phyloP scores from a whole-genome alignment of 2,797 vertebrate genomes.

The Toxotes lorentzi region DNA sequence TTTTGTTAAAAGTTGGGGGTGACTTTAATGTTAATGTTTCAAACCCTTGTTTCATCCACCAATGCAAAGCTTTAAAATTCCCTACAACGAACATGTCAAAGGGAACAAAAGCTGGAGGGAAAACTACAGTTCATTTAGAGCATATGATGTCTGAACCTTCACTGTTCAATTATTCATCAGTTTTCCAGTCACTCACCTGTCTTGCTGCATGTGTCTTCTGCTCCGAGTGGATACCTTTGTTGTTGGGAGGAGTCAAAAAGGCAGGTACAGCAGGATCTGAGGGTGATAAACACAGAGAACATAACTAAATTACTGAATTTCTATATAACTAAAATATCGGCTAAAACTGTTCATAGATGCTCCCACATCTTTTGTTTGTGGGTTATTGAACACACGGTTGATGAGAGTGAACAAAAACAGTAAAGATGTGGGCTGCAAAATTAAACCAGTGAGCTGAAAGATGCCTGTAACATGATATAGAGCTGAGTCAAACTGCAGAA shows the following conservation, averaged over 20 bases:
- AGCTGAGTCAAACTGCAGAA: too few relatives aligned
- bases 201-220: constrained; percentile 60
- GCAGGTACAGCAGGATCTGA: constrained; percentile 77
- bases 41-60: background rate
- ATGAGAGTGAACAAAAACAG: too few relatives aligned
- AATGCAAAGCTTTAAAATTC: background rate
- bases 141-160: background rate
- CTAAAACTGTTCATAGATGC: background rate
- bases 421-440: too few relatives aligned
- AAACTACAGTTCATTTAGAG: background rate
- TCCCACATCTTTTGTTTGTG: background rate
- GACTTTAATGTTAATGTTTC: background rate
- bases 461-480: background rate
- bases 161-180: background rate
- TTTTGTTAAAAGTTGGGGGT: background rate
- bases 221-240: constrained; percentile 19
- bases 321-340: background rate
- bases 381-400: too few relatives aligned
- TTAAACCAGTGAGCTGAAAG: background rate
- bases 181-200: constrained; percentile 59
- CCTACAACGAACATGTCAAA: background rate
- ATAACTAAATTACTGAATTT: constrained; percentile 7
- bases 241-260: constrained; percentile 27
- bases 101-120: background rate
- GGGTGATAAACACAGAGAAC: constrained; percentile 4